Evolutionary conservation across 2,888 invertebrate species (phyloP), one percentile per base, ranked within the genome.

Genomic region (Leptopilina myrica): DNA sequence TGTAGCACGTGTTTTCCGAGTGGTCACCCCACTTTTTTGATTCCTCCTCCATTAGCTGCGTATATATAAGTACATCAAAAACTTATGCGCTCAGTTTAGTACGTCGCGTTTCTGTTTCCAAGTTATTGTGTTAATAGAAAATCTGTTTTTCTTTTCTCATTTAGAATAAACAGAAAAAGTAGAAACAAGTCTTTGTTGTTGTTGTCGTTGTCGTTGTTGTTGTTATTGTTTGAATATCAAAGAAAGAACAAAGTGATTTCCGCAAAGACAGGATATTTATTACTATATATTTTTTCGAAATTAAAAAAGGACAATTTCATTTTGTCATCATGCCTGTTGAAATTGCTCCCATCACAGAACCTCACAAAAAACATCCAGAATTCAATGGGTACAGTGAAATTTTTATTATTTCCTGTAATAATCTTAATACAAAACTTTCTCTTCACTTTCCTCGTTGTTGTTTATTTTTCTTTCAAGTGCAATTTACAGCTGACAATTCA

Each of bases 1-100:
- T 66, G 81, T 84, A 85, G 87, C 90, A 90, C 88, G 90, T 87
- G 88, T 85, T 84, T 81, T 80, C 82, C 82, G 90, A 90, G 87
- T 89, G 89, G 78, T 83, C 84, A 76, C 79, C 26, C 40, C 66
- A 67, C 64, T 79, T 79, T 76, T 76, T 76, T 76, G 65, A 15
- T 56, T 11, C 64, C 40, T 49, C 40, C 75, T 78, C 80, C 69
- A 66, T 26, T 33, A 56, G 76, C 64, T 64, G 56, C 69, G 80
- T 89, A 89, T 90, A 90, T 90, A 90, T 88, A 90, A 88, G 85
- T 86, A 82, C 82, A 84, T 49, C 78, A 79, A 69, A 79, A 79
- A 62, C 77, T 76, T 59, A 69, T 78, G 81, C 82, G 73, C 66
- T 82, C 79, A 83, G 79, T 86, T 84, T 89, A 89, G 89, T 84